Evolutionary conservation across 2,113 vertebrate species (phyloP).

Genomic region (Dipodomys ordii): DNA sequence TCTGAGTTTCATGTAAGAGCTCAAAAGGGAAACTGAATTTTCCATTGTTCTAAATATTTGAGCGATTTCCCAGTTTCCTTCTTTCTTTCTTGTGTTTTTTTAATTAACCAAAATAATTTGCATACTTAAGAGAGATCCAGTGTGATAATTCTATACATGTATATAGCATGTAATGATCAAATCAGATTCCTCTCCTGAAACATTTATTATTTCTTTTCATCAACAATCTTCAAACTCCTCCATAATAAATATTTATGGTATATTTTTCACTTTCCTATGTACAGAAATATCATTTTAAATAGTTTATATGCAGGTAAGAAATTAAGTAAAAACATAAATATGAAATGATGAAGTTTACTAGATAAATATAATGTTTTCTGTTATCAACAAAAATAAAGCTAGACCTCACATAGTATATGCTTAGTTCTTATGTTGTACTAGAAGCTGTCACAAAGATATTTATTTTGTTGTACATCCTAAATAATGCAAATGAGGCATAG

Average conservation of each 20-base stretch:
- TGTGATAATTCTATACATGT: not conserved
- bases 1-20: not conserved
- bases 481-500: not conserved
- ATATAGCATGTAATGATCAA: not conserved
- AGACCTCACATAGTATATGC: not conserved
- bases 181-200: not conserved
- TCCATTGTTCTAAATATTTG: not conserved
- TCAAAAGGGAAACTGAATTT: conserved; percentile 20
- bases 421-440: not conserved
- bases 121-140: not conserved
- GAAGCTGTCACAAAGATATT: not conserved
- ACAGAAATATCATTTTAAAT: conserved; percentile 4
- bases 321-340: conserved; percentile 7
- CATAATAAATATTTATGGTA: not conserved
- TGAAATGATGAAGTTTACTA: not conserved
- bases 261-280: not conserved
- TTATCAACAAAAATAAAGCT: not conserved
- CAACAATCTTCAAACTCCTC: not conserved
- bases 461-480: not conserved
- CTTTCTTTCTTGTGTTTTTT: not conserved
- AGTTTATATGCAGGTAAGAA: not conserved
- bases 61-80: not conserved
- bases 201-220: not conserved
- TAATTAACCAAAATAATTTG: not conserved
- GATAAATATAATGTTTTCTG: not conserved